phyloP scores from a whole-genome alignment of 1,140 invertebrate genomes.

The Drosophila neocordata region DNA sequence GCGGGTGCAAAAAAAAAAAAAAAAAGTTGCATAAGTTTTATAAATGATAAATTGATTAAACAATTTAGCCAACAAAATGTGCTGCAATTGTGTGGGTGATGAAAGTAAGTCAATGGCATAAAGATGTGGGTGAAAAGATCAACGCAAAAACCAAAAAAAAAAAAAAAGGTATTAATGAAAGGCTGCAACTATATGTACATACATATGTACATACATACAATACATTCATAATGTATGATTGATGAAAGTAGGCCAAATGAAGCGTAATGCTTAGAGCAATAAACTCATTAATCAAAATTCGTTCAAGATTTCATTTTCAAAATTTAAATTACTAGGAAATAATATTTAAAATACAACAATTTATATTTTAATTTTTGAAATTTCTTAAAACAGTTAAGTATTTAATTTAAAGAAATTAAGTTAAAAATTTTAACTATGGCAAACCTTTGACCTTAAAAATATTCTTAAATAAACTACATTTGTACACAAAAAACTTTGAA shows the following conservation, averaged over 20 bases:
- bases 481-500: too few relatives aligned
- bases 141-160: background rate
- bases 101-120: slow-evolving; percentile 53
- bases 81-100: slow-evolving; percentile 46
- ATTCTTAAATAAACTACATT: too few relatives aligned
- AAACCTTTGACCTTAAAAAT: too few relatives aligned
- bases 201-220: too few relatives aligned
- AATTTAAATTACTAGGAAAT: too few relatives aligned
- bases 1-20: slow-evolving; percentile 53
- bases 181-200: too few relatives aligned
- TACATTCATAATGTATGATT: slow-evolving; percentile 18
- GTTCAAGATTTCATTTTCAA: slow-evolving; percentile 1
- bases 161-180: background rate
- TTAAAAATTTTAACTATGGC: too few relatives aligned
- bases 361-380: too few relatives aligned
- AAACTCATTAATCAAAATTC: slow-evolving; percentile 54
- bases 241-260: slow-evolving; percentile 16
- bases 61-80: slow-evolving; percentile 25
- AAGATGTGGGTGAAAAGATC: slow-evolving; percentile 17
- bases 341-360: too few relatives aligned
- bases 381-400: too few relatives aligned
- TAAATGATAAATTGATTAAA: slow-evolving; percentile 45
- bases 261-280: slow-evolving; percentile 3
- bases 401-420: too few relatives aligned
- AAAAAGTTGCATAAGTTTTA: slow-evolving; percentile 32